Evolutionary conservation across 2,797 vertebrate species (phyloP), one percentile per base, ranked within the genome.

Genomic region (Danio aesculapii): DNA sequence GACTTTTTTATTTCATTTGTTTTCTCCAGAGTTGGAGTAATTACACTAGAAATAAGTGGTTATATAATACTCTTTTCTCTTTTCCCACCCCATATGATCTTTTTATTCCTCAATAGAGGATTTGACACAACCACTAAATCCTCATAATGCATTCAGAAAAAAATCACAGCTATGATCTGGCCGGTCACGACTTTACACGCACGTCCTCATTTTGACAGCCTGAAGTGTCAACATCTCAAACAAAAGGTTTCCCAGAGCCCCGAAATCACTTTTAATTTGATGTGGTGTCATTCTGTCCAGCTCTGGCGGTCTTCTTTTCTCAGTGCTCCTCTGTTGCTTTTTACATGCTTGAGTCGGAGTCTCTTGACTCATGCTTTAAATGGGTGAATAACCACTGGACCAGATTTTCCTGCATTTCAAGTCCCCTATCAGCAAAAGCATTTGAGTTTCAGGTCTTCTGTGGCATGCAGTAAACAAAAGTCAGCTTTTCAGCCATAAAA

Each of bases 401-500:
- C 11, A 66, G 13, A 21, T 77, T 81, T 53, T 81, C 55, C 84
- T 62, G 74, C 88, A 84, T 82, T 82, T 71, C 76, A 46, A 62
- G 49, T 73, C 39, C 39, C 57, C 61, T 17, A 71, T 71, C 77
- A 49, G 49, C 14, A 57, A 55, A 39, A 41, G 41, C 50, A 55
- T 71, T 62, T 8, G 1, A 14, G 67, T 63, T 71, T 50, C 30
- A 52, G 47, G 30, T 61, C 46, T 70, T 41, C 14, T 0, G 16
- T 16, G 58, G 6, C 43, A 2, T 61, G 17, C 46, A 17, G 10
- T 61, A 75, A 17, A 19, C 72, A 61, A 5, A 41, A 12, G 50
- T 64, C 49, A 43, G 41, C 57, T 17, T 49, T 17, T 68, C 63
- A 13, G 10, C 11, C 46, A 47, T 68, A 9, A 69, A 77, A 77